Evolutionary conservation across 1,140 invertebrate species (phyloP), one percentile per base, ranked within the genome.

Genomic region (Solenopsis fugax): DNA sequence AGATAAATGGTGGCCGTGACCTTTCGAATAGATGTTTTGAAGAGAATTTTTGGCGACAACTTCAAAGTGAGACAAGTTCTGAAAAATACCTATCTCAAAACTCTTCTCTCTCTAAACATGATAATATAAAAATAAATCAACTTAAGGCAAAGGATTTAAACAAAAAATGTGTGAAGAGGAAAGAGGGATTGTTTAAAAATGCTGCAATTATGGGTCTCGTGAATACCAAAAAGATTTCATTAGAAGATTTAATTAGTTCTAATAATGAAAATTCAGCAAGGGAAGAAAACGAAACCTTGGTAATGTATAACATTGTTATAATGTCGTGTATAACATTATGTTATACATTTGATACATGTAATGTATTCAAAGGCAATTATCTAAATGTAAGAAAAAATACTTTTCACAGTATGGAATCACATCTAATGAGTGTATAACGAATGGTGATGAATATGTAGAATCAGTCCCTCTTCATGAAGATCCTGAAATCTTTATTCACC

Each of bases 201-300:
- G 89, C 89, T 58, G 77, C 71, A 50, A 60, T 90, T 18, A 87
- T 72, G 84, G 73, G 88, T n/a, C 88, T 90, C 18, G 9, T 90
- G 21, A 90, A 34, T 12, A 56, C 2, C 18, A 62, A 80, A 0
- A 73, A 48, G 24, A 80, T 90, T 62, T 69, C 85, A 21, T 1
- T 80, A 50, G 12, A 69, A 4, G 85, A 90, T 58, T 62, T 90
- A 52, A 16, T 50, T 12, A 16, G 9, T 34, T 78, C 58, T 71
- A 65, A 4, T 2, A 29, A 41, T 76, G 37, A 10, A 58, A 41
- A 1, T 4, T 3, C 34, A 69, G 0, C 10, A 65, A n/a, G 9
- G 52, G 4, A 29, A 41, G 9, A 72, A 48, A 5, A 58, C 4
- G 34, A 24, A 64, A 5, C 1, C n/a, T 7, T 58, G 52, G 0